Evolutionary conservation across 2,888 invertebrate species (phyloP), one percentile per base, ranked within the genome.

Genomic region (Lumbricus terrestris): DNA sequence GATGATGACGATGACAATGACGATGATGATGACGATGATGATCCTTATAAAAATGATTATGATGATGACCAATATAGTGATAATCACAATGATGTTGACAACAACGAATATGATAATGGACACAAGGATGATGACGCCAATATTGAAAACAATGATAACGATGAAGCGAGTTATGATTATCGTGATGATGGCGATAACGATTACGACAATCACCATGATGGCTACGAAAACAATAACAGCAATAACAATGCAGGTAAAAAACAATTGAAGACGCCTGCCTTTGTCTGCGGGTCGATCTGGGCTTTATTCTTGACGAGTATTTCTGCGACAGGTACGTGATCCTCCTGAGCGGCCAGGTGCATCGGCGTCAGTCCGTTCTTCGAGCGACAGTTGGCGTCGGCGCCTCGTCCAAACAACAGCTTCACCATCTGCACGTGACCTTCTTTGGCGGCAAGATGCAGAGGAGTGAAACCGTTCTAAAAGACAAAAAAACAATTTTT

Each of bases 391-490:
- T 98, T 97, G 16, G 97, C 97, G 94, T 97, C 97, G 0, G 98
- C 98, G 93, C 97, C 97, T 94, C 99, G 98, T 94, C 99, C 98
- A 92, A 99, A 96, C 89, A 99, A 96, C 88, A 99, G 96, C 16
- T 97, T 97, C 89, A 98, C 97, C 97, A 99, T 99, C 94, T 99
- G 99, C 5, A 97, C 96, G 95, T 99, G 98, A 54, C 99, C 99
- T 96, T 99, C 97, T 93, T 96, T 96, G 89, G 98, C 96, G 93
- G 99, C 98, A 90, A 99, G 96, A 96, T 99, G 99, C 13, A 96
- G 94, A 18, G 99, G 98, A 29, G 98, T 98, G 95, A 99, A 99
- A 2, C 99, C 99, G 94, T 94, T 95, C 94, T 94, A 93, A 42
- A 83, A n/a, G 16, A 90, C 18, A 34, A 90, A 83, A 5, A 85